Evolutionary conservation across 2,797 vertebrate species (phyloP), one percentile per base, ranked within the genome.

Genomic region (Notoglanidium macrostoma): DNA sequence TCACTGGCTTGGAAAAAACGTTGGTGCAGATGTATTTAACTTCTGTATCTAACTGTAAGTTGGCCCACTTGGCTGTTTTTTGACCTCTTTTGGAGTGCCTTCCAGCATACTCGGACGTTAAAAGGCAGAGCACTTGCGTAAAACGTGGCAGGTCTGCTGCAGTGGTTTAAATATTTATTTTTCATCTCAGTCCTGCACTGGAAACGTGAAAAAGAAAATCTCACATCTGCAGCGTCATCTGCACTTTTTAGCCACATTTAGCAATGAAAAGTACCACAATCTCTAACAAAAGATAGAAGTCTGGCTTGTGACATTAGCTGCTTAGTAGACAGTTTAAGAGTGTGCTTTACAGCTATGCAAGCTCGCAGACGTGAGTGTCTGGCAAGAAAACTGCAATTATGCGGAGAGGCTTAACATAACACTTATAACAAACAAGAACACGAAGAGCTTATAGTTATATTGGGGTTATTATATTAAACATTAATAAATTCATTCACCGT

Each of bases 211-310:
- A 32, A 6, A 77, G 74, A 32, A 1, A 32, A 77, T 55, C n/a
- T 77, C 49, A 32, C 23, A 54, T 55, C 51, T 54, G 74, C 74
- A 55, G n/a, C 55, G 15, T 77, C 51, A 51, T 23, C 11, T n/a
- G 44, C 40, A 11, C 51, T 77, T n/a, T 77, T 77, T 14, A 51
- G 74, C 15, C 74, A 77, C 49, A 77, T 77, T 77, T 55, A 55
- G 46, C 19, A 8, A 32, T 55, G 49, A 77, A 55, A 54, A 32
- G 12, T 77, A 55, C 51, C 74, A 77, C 49, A 54, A 1, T 2
- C 46, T 54, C n/a, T 19, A 76, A 14, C 26, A 7, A 76, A 76
- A n/a, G 26, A 76, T 76, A 15, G 49, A 29, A 54, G 49, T 35
- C 51, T 77, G 51, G 74, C 29, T 26, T 76, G 46, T 76, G 44